These are phyloP conservation scores for Tinea semifulvella DNA, from an alignment of 2,888 invertebrate genomes.

Conservation along the genomic window DNA sequence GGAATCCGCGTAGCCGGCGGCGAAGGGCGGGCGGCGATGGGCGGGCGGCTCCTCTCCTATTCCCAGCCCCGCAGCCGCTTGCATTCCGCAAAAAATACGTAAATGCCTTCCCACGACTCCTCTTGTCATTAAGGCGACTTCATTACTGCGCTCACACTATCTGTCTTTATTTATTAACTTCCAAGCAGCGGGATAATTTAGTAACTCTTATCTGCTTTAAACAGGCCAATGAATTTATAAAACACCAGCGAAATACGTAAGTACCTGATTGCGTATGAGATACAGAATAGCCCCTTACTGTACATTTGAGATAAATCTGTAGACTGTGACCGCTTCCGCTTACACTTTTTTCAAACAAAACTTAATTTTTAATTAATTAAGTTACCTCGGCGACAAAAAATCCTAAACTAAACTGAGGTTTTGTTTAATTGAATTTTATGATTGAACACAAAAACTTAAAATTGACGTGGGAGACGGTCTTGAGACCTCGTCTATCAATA, in stretches of 20 bases:
- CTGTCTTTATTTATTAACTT: background rate
- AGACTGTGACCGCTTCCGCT: background rate
- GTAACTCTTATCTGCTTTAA: too few relatives aligned
- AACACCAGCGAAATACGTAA: too few relatives aligned
- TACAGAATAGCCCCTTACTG: too few relatives aligned
- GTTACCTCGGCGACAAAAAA: slow-evolving; percentile 1
- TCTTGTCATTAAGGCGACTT: background rate
- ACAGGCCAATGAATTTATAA: too few relatives aligned
- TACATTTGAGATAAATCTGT: background rate
- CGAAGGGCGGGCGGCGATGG: background rate
- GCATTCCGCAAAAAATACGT: slow-evolving; percentile 1
- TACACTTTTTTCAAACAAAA: background rate
- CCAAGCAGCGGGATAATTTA: too few relatives aligned
- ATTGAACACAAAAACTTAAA: slow-evolving; percentile 9
- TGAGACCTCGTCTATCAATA: slow-evolving; percentile 28
- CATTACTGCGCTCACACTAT: slow-evolving; percentile 1
- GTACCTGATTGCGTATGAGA: too few relatives aligned
- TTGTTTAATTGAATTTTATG: slow-evolving; percentile 10
- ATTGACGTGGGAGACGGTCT: slow-evolving; percentile 24
- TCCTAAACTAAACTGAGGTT: slow-evolving; percentile 8
- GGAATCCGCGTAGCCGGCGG: slow-evolving; percentile 2
- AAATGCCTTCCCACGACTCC: background rate
- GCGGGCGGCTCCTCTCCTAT: slow-evolving; percentile 1
- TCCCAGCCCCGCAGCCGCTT: slow-evolving; percentile 5
- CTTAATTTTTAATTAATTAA: background rate